Base-by-base conservation (phyloP, 2,888 invertebrate genomes). In the Onchidella celtica region DNA sequence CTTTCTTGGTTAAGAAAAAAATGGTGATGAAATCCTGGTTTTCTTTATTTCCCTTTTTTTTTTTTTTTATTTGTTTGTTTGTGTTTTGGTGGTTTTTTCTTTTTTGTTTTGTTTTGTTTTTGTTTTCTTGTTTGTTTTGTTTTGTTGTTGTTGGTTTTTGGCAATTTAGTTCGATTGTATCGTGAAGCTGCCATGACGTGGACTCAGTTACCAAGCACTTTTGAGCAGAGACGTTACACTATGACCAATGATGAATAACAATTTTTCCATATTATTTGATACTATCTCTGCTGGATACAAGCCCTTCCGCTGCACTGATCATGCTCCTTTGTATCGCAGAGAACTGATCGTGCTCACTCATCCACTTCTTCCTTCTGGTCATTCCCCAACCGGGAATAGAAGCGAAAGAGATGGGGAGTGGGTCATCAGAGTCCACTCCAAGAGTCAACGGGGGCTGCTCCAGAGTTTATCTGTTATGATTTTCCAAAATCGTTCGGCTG, bases 391-490 rank as follows among this genome's bases (percentile, higher is more conserved):
- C 69, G 29, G 69, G 47, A 47, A 11, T 17, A 69, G 29, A 47
- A 61, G 61, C 9, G n/a, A 61, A n/a, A 61, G 61, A 21, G 61
- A 38, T 24, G 27, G 34, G 34, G 63, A 27, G 24, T 47, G 59
- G 63, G 63, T 40, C 21, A 72, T 11, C 40, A 9, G 9, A 47
- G 65, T 63, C 47, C 72, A 34, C 47, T 63, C 36, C 24, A 9
- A 21, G 34, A 40, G 79, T 40, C 40, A 69, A 55, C 63, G 32
- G 55, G 78, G 63, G 55, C 32, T 61, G 69, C 77, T 40, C 74
- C 76, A 73, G 73, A 79, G 81, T 79, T 84, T 78, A 84, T 84
- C 81, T 75, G 83, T 83, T 83, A 84, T 72, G 81, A 69, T 78
- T 79, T 84, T 70, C 47, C 57, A 79, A 83, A 84, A 84, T 75